These are phyloP conservation scores for Drosophila sulfurigaster DNA, from an alignment of 1,140 invertebrate species.

Conservation along the genomic window DNA sequence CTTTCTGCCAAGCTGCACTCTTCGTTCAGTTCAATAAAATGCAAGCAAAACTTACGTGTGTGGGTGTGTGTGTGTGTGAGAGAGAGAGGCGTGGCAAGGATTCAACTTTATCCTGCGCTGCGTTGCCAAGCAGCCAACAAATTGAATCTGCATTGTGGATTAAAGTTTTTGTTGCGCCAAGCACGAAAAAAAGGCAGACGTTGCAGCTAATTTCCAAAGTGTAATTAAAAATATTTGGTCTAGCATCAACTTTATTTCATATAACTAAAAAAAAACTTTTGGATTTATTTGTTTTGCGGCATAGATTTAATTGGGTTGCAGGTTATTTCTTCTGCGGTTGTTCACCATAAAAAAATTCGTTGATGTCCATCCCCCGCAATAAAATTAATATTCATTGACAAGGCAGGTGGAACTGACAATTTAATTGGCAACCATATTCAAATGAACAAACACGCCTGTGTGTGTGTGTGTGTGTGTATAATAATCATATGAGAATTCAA, in stretches of 20 bases:
- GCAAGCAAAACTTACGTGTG: not conserved
- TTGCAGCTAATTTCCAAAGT: no score
- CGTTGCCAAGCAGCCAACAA: not conserved
- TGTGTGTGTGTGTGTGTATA: no score
- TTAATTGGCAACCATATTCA: constrained; percentile 14
- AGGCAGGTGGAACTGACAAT: constrained; percentile 4
- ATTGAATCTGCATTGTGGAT: not conserved
- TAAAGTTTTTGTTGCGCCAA: not conserved
- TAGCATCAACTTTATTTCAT: no score
- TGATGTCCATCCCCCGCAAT: not conserved
- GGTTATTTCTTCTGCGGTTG: no score
- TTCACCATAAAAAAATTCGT: not conserved
- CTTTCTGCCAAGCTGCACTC: constrained; percentile 27
- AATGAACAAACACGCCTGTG: not conserved
- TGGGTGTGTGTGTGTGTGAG: no score
- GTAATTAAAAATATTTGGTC: no score
- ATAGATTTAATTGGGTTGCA: no score
- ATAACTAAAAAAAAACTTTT: no score
- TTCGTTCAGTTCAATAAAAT: constrained; percentile 26
- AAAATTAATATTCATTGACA: constrained; percentile 12
- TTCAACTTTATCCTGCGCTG: not conserved
- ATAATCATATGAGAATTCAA: not conserved
- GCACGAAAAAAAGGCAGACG: no score
- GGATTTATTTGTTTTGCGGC: no score
- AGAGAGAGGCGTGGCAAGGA: not conserved